Percentiles rank a stretch among this genome's conserved stretches.
Conservation (phyloP, 2,113 vertebrate species). For the Psilopogon haemacephalus region DNA sequence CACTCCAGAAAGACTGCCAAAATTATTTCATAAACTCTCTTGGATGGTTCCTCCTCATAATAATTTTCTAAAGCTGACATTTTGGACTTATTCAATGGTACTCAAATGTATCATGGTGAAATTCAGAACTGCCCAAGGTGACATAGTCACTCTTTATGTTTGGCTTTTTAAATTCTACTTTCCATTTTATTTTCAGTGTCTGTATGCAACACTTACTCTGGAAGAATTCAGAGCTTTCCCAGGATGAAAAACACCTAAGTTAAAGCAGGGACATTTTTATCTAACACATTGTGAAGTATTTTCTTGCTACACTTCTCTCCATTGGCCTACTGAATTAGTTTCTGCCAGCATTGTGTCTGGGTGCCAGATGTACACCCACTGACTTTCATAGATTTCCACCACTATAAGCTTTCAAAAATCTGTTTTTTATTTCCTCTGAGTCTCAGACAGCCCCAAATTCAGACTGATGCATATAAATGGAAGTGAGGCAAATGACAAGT, state of each 20-base stretch:
- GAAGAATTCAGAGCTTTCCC: background rate
- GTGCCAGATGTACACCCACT: background rate
- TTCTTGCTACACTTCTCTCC: background rate
- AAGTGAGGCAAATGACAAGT: background rate
- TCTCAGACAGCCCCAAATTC: background rate
- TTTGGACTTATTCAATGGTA: background rate
- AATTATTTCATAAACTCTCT: background rate
- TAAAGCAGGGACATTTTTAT: background rate
- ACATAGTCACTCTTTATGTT: background rate
- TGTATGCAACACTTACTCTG: background rate
- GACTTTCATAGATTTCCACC: background rate
- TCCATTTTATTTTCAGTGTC: background rate
- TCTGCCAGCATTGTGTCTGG: background rate
- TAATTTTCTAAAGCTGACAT: background rate
- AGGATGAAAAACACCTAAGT: background rate
- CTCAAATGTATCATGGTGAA: background rate
- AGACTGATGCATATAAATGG: background rate
- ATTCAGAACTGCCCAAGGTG: background rate
- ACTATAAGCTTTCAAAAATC: background rate
- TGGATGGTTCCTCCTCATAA: background rate
- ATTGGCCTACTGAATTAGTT: background rate
- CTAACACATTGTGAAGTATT: background rate
- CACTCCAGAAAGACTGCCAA: background rate
- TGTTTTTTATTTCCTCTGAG: slow-evolving; percentile 8
- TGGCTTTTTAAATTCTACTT: background rate